Evolutionary conservation across 2,888 invertebrate species (phyloP).

Genomic region (Eumacrocentrus americanus): DNA sequence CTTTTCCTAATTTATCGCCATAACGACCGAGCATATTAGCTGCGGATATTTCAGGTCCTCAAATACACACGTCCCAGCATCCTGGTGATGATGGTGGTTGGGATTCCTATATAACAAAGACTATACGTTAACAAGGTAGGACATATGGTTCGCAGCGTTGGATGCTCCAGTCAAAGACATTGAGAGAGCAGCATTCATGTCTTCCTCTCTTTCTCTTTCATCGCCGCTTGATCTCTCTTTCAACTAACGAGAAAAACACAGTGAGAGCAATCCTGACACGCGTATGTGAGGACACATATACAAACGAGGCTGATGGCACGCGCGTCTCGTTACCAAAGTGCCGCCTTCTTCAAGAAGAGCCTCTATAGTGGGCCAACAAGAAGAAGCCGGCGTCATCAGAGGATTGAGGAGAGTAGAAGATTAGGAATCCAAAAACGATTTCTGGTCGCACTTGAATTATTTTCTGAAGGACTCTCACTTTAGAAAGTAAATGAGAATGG

Average conservation of each 20-base stretch:
- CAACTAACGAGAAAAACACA: slow-evolving; percentile 13
- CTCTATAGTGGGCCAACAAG: slow-evolving; percentile 26
- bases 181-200: too few species aligned
- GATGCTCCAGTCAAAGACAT: too few species aligned
- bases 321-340: slow-evolving; percentile 60
- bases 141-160: slow-evolving; percentile 48
- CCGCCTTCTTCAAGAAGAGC: slow-evolving; percentile 39
- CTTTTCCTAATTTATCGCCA: slow-evolving; percentile 12
- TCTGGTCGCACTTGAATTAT: slow-evolving; percentile 12
- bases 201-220: too few species aligned
- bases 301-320: slow-evolving; percentile 46
- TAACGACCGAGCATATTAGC: slow-evolving; percentile 8
- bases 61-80: neutral
- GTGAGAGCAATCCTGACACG: slow-evolving; percentile 29
- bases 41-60: too few species aligned
- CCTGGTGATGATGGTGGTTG: neutral
- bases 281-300: slow-evolving; percentile 35
- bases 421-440: neutral
- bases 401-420: neutral
- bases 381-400: slow-evolving; percentile 20
- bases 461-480: slow-evolving; percentile 1
- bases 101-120: neutral
- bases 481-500: neutral
- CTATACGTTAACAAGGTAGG: slow-evolving; percentile 24
- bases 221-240: neutral